Conservation (phyloP, 2,888 invertebrate genomes). For the Subacronicta megacephala region DNA sequence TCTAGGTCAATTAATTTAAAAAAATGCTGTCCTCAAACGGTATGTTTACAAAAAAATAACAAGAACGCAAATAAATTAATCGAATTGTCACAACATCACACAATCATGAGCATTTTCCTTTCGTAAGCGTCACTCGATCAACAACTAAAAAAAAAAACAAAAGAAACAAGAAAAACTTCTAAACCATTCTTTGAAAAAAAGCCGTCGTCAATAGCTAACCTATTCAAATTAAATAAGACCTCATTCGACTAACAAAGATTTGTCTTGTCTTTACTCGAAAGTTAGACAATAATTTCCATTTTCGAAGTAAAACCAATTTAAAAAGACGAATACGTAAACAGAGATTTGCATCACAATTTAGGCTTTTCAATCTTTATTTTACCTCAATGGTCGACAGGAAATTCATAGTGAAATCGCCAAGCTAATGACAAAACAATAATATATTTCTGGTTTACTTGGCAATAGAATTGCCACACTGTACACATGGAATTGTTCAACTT, state of each 20-base stretch:
- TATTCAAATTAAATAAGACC: conserved; percentile 73
- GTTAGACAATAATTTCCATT: conserved; percentile 83
- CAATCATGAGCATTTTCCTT: conserved; percentile 16
- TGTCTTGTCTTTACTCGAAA: conserved; percentile 72
- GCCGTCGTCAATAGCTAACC: conserved; percentile 57
- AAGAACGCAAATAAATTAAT: too few species aligned
- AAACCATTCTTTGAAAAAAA: conserved; percentile 37
- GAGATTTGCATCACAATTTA: conserved; percentile 80
- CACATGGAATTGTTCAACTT: conserved; percentile 71
- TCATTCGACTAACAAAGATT: conserved; percentile 73
- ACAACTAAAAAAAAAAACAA: conserved; percentile 21
- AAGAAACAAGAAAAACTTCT: conserved; percentile 45
- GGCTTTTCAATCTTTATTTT: conserved; percentile 66
- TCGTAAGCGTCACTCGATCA: conserved; percentile 9
- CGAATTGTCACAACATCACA: not conserved
- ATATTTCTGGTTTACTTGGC: conserved; percentile 40
- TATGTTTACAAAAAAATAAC: too few species aligned
- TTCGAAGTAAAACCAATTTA: conserved; percentile 80
- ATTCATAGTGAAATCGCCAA: conserved; percentile 15
- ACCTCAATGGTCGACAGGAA: conserved; percentile 34
- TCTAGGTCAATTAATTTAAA: too few species aligned
- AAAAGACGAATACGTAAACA: conserved; percentile 80
- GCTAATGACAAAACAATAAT: conserved; percentile 36
- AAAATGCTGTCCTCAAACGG: too few species aligned
- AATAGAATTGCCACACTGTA: conserved; percentile 35